Base-by-base conservation (phyloP, 2,888 invertebrate species). In the Acanthococcus lagerstroemiae region DNA sequence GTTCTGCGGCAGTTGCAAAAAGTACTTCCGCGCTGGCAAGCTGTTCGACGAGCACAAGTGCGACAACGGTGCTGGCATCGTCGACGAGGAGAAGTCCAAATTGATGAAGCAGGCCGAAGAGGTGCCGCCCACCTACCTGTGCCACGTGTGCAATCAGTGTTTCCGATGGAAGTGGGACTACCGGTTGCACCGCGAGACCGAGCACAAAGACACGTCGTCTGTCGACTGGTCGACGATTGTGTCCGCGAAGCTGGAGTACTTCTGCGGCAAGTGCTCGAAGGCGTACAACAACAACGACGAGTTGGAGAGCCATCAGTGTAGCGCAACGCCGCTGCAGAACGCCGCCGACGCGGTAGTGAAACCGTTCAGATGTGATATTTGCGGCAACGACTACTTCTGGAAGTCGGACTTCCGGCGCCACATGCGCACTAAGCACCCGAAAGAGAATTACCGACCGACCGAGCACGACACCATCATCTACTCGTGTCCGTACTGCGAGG, bases 101-200 rank as follows among this genome's bases (percentile, higher is more conserved):
- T 12, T 6, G 15, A 21, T 50, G 21, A 1, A 27, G n/a, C 12
- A 12, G 1, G 6, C 30, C 7, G 17, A 50, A 25, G 12, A 48
- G 12, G 25, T 30, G 9, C 7, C 1, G 4, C 55, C 55, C 17
- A 19, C 4, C 7, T 65, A 46, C 55, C 22, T 25, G 15, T 65
- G 65, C 30, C 48, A 65, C n/a, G 5, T 12, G 5, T 65, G 65
- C 27, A 44, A 25, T n/a, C 2, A 45, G 2, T 55, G 55, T 17
- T 65, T 55, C 24, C 25, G 17, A 24, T 65, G 65, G 65, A 65
- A 65, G 24, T 55, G 55, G 55, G 48, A 45, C 22, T 55, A 45
- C 7, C 45, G 65, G 2, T 1, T 19, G 4, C 65, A 65, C 46
- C 25, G 65, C 1, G 65, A 55, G 15, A 45, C 4, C 4, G 5